Base-by-base conservation (phyloP, 2,888 invertebrate genomes). In the Iselma pallidipennis region DNA sequence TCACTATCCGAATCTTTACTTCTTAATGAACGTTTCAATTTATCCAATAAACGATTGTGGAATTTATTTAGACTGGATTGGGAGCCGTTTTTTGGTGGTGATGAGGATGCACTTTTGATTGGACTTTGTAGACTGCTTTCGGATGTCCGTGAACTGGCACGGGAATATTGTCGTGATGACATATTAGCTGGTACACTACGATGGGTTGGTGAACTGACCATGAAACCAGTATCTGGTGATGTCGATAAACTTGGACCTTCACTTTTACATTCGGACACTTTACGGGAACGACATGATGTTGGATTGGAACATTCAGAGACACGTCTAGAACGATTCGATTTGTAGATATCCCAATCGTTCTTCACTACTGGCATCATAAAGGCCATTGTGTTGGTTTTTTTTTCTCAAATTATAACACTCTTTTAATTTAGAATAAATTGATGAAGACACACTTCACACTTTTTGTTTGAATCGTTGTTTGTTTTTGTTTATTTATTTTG, bases 281-380 rank as follows among this genome's bases (percentile, higher is more conserved):
- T 90, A 70, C 90, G 83, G 69, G 88, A 88, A 67, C 89, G 86
- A 79, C 86, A 85, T 73, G 85, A 79, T 72, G 83, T 83, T 45
- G 86, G 81, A 77, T 86, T 86, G 9, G 91, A 88, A 73, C 89
- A 88, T 82, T 94, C 93, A 7, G 92, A 92, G 48, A 88, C 86
- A 69, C 91, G 87, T 71, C 94, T 86, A 58, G 89, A 87, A 53
- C 93, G 88, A 80, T 89, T 89, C 69, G 91, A 90, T 84, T 93
- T 92, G 86, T 95, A 95, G 78, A 95, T 94, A 82, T 95, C 92
- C 88, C 92, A 95, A 82, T 95, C 94, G 85, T 94, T 95, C 85
- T 94, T 94, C 84, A 95, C 89, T 70, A 95, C 94, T 61, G 94
- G 95, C 92, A 95, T 94, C 94, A 94, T 94, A 84, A 95, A 95